Evolutionary conservation across 1,140 invertebrate species (phyloP).

Genomic region (Geopemphigus sp.): DNA sequence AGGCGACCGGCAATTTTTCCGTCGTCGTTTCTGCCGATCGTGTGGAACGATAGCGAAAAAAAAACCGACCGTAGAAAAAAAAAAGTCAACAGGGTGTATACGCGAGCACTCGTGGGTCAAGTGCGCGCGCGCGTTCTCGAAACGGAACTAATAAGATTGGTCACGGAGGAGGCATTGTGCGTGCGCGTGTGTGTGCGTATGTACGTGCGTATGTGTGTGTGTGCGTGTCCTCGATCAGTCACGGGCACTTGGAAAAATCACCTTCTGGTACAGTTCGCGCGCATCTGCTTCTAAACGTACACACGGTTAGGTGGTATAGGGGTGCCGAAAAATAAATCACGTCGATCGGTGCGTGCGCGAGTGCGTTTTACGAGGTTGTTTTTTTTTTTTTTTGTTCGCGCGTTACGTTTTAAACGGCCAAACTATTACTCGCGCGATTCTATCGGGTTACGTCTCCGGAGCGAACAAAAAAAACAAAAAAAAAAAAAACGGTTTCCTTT

Average conservation of each 20-base stretch:
- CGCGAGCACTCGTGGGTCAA: too few species aligned
- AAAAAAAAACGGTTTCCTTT: too few species aligned
- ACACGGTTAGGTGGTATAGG: background rate
- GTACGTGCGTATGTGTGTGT: too few species aligned
- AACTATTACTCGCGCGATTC: too few species aligned
- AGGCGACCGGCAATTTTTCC: conserved; percentile 15
- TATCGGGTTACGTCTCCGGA: too few species aligned
- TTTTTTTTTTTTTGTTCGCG: background rate
- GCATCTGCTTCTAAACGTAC: conserved; percentile 32
- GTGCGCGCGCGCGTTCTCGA: conserved; percentile 27
- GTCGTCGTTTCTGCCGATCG: background rate
- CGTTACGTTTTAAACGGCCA: too few species aligned
- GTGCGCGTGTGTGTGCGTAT: too few species aligned
- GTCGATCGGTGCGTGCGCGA: background rate
- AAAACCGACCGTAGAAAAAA: background rate
- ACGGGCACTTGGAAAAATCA: conserved; percentile 48
- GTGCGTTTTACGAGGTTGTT: background rate
- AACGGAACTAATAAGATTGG: conserved; percentile 50
- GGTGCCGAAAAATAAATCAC: conserved; percentile 43
- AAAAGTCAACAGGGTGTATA: conserved; percentile 40
- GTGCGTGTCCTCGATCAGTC: conserved; percentile 44
- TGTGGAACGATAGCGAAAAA: background rate
- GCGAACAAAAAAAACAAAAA: too few species aligned
- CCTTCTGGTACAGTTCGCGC: conserved; percentile 39
- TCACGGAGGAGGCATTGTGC: conserved; percentile 48